Evolutionary conservation across 1,140 invertebrate genomes (phyloP), one percentile per base, ranked within the genome.

Genomic region (Drosophila sp.): DNA sequence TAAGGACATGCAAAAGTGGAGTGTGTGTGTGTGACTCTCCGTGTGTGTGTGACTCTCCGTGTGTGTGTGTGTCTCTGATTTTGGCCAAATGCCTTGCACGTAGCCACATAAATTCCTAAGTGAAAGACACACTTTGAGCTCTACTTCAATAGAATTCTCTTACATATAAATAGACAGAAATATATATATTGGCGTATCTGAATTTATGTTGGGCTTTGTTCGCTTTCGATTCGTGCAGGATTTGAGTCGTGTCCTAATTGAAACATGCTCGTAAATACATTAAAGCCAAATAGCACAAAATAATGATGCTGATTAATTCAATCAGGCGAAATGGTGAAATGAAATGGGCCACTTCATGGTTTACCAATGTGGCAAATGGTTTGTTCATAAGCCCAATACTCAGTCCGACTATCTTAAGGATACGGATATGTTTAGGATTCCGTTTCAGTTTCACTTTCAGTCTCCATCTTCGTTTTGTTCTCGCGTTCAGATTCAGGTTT

Each of bases 221-320:
- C 41, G 62, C 54, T 59, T 16, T 2, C 27, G 48, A 50, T 62
- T 58, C 40, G 67, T 41, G 46, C 11, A 25, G 36, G 25, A 59
- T 59, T 34, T 64, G 74, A 36, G 54, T 18, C 38, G 57, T 66
- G 38, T 59, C 56, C 66, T 86, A 89, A 86, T 86, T 89, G 83
- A 89, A 86, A 86, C 83, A 82, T 79, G 61, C 82, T 66, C 71
- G 75, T 78, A 89, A 86, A 89, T 89, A 80, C 83, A 86, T 87
- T 87, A 86, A 86, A 76, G 61, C 80, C 64, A 51, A 87, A 71
- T 78, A 76, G 75, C 76, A 69, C 57, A 48, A 72, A 76, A 86
- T 86, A 89, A 86, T 87, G 83, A 89, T 66, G 71, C 83, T 89
- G 82, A 86, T 86, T 82, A 86, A 86, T 87, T 89, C 75, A 89